Base-by-base conservation (phyloP, 2,113 vertebrate genomes). In the Cnemophilus loriae region DNA sequence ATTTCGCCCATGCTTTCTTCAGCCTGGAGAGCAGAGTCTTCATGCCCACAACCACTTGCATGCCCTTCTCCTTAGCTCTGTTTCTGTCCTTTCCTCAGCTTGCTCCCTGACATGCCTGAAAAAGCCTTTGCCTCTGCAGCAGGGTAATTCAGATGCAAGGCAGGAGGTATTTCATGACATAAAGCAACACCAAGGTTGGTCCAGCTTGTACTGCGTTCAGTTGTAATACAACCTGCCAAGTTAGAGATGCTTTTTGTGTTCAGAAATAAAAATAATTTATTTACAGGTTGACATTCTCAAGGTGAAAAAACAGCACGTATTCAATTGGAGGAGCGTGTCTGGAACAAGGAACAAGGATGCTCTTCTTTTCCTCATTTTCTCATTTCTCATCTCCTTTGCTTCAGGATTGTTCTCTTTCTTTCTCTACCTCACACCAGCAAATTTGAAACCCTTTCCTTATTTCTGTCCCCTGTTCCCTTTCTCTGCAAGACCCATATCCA, bases 261-360 rank as follows among this genome's bases (percentile, higher is more conserved):
- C 61, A 65, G 77, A 85, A 79, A 80, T 60, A 53, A 77, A 83
- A 95, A 28, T 13, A 49, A 27, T 50, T 90, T 70, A 47, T 74
- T 79, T 61, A 87, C 26, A 91, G 32, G 23, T 33, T 91, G 46
- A 30, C 15, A 33, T 84, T 83, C 50, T 82, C 28, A 73, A 91
- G 33, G 33, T 59, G n/a, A 89, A 57, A 70, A 96, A 69, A 1
- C 16, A 70, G 16, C 13, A 22, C 0, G 0, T 39, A 33, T 27
- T 32, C 23, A 5, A 41, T 30, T 33, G 56, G 24, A 84, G 13
- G 27, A 78, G 16, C 9, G 13, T 4, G 8, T 19, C 46, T 92
- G 44, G 6, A 76, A 53, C 2, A 4, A 82, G 63, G 57, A 90
- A 64, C 35, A 60, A 56, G 64, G 53, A 64, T 56, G 19, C 2